Evolutionary conservation across 2,797 vertebrate species (phyloP), one percentile per base, ranked within the genome.

Genomic region (Acanthornis magna): DNA sequence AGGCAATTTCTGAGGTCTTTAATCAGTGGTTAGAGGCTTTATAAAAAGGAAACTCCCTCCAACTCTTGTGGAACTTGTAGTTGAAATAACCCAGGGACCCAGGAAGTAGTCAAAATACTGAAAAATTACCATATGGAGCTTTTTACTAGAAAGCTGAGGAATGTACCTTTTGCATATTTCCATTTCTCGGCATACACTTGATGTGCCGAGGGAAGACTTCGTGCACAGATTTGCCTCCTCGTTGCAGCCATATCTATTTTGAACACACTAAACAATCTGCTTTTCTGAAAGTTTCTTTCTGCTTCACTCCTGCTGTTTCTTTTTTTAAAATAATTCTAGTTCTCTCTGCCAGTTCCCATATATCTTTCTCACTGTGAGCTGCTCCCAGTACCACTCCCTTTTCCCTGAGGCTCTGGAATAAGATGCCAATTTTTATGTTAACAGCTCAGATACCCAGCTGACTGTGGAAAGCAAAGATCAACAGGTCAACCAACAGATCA

Each of bases 281-380:
- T 93, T 86, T 55, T 51, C 40, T 66, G 48, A 82, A 91, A 88
- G 54, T 84, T 93, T 84, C 57, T 25, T 86, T 87, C 89, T 83
- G 17, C 65, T 72, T 81, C 65, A 66, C 43, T 91, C 27, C 18
- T 62, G 54, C 38, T 80, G 30, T 43, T 70, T 74, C 38, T 53
- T 88, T 82, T 80, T n/a, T 8, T 0, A 62, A 7, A 57, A 87
- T 68, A 91, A 45, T 36, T 78, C 38, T 32, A 25, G 48, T 79
- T 96, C 19, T 80, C 34, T 61, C 42, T 89, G n/a, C 38, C 50
- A 67, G 29, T 85, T 89, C 32, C 34, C 45, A 27, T 36, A 19
- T 50, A 53, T 34, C 42, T 82, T 79, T 83, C 63, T 89, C 32
- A 45, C 74, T 65, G 18, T 55, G 42, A 76, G 29, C 54, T 66